Evolutionary conservation across 2,797 vertebrate species (phyloP).

Genomic region (Syncerus caffer): DNA sequence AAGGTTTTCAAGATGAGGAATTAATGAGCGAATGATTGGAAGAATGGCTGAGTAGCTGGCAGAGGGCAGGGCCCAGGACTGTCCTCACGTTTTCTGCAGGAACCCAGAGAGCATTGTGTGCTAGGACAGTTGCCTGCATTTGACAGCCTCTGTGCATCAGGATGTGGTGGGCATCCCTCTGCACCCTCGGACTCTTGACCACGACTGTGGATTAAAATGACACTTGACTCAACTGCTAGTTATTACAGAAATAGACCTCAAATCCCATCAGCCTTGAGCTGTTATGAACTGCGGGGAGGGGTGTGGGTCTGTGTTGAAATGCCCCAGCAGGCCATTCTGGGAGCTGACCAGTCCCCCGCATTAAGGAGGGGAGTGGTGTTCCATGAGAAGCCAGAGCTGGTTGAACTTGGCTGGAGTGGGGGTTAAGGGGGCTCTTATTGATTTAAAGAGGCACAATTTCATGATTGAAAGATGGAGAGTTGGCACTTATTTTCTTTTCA

Average conservation of each 20-base stretch:
- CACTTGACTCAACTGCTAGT: background rate
- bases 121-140: background rate
- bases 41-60: background rate
- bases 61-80: background rate
- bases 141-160: background rate
- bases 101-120: background rate
- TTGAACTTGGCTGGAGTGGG: background rate
- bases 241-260: background rate
- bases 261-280: background rate
- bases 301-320: background rate
- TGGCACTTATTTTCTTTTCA: background rate
- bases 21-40: background rate
- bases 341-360: background rate
- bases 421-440: background rate
- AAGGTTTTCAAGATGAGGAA: background rate
- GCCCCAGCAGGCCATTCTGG: background rate
- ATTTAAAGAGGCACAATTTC: background rate
- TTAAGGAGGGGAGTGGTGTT: background rate
- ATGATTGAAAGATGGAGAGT: background rate
- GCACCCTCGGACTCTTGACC: background rate
- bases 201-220: background rate
- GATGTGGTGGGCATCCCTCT: no score
- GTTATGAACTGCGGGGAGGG: rapidly evolving
- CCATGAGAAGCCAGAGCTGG: background rate
- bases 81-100: background rate